These are phyloP conservation scores for Rhopalosiphum maidis DNA, from an alignment of 1,140 invertebrate genomes.

Conservation along the genomic window DNA sequence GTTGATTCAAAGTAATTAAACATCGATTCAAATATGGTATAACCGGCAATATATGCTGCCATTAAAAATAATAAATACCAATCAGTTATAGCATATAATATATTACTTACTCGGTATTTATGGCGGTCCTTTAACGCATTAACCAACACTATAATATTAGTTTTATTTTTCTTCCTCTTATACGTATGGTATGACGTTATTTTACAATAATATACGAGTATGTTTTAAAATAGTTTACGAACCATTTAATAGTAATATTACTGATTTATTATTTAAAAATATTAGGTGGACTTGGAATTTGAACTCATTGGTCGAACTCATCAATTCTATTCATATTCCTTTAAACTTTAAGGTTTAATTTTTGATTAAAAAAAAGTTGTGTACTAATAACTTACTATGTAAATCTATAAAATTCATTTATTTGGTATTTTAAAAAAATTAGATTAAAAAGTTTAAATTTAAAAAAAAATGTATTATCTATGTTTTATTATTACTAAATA, in stretches of 20 bases:
- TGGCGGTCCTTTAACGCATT: not conserved
- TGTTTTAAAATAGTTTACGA: not conserved
- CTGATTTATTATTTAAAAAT: not conserved
- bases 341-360: too few relatives aligned
- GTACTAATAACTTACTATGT: too few relatives aligned
- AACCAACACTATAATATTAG: not conserved
- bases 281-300: too few relatives aligned
- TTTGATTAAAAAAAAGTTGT: too few relatives aligned
- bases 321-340: too few relatives aligned
- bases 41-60: not conserved
- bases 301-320: too few relatives aligned
- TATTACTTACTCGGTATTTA: conserved; percentile 2
- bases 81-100: conserved; percentile 8
- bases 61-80: conserved; percentile 44
- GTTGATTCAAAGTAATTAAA: not conserved
- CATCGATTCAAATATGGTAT: not conserved
- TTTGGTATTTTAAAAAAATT: too few relatives aligned
- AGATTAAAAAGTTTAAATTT: too few relatives aligned
- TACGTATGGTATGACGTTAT: not conserved
- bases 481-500: too few relatives aligned
- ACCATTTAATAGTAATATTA: not conserved
- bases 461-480: too few relatives aligned
- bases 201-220: not conserved
- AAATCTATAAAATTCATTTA: too few relatives aligned
- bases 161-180: not conserved